Conservation (phyloP, 2,888 invertebrate species). For the Metacarcinus magister region DNA sequence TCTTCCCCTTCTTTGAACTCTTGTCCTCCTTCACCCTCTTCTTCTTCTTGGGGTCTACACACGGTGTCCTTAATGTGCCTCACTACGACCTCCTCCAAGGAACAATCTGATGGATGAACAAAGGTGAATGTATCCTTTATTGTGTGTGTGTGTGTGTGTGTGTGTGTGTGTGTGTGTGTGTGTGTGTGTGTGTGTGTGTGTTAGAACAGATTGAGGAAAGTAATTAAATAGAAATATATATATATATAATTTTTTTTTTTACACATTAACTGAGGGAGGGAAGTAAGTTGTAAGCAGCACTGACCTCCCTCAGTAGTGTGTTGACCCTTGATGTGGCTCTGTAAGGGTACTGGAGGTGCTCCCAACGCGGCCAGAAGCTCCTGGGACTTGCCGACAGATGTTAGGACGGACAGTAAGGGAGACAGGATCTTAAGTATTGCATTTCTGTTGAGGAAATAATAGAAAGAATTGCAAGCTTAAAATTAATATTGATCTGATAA, state of each 20-base stretch:
- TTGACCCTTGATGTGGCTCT: not conserved
- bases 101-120: constrained; percentile 47
- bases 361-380: constrained; percentile 70
- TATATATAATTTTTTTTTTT: too few relatives aligned
- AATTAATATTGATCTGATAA: not conserved
- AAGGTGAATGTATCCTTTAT: not conserved
- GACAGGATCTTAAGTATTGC: constrained; percentile 54
- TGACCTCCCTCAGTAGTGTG: not conserved
- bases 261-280: not conserved
- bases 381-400: constrained; percentile 64
- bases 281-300: not conserved
- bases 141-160: too few relatives aligned
- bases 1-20: not conserved
- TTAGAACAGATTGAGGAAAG: too few relatives aligned
- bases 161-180: too few relatives aligned
- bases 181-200: too few relatives aligned
- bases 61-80: constrained; percentile 37
- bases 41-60: not conserved
- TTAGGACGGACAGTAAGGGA: constrained; percentile 62
- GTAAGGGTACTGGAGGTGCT: constrained; percentile 18
- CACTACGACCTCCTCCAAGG: constrained; percentile 65
- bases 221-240: too few relatives aligned
- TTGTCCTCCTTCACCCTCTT: not conserved
- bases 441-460: not conserved
- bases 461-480: not conserved